Evolutionary conservation across 2,113 vertebrate genomes (phyloP).

Genomic region (Phylloscopus trochiloides): DNA sequence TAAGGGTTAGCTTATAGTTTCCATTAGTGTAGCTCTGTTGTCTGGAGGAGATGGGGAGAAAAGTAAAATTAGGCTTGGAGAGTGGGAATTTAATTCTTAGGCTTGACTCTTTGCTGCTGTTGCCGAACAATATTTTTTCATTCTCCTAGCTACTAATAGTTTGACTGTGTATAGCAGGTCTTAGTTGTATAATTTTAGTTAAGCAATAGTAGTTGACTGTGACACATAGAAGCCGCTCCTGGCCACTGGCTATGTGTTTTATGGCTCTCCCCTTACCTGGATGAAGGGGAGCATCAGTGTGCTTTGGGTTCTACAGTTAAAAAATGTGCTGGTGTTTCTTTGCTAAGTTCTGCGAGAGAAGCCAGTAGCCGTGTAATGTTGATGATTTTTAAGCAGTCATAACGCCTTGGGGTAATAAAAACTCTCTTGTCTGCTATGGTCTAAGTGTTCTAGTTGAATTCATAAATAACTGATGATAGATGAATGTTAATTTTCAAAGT

Average conservation of each 20-base stretch:
- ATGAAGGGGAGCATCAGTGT: not conserved
- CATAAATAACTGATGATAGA: not conserved
- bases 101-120: not conserved
- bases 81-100: not conserved
- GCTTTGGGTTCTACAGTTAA: not conserved
- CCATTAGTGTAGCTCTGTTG: not conserved
- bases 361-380: not conserved
- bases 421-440: not conserved
- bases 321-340: not conserved
- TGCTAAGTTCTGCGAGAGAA: not conserved
- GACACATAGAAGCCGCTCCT: not conserved
- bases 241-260: not conserved
- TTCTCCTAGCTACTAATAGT: not conserved
- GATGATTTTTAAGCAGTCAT: not conserved
- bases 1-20: not conserved
- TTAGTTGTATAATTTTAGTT: not conserved
- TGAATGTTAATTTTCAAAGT: not conserved
- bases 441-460: not conserved
- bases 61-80: not conserved
- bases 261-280: not conserved
- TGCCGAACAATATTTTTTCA: not conserved
- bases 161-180: not conserved
- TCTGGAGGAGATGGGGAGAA: too few relatives aligned
- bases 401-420: not conserved
- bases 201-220: not conserved